Conservation (phyloP, 2,113 vertebrate species). For the Hassar affinis region DNA sequence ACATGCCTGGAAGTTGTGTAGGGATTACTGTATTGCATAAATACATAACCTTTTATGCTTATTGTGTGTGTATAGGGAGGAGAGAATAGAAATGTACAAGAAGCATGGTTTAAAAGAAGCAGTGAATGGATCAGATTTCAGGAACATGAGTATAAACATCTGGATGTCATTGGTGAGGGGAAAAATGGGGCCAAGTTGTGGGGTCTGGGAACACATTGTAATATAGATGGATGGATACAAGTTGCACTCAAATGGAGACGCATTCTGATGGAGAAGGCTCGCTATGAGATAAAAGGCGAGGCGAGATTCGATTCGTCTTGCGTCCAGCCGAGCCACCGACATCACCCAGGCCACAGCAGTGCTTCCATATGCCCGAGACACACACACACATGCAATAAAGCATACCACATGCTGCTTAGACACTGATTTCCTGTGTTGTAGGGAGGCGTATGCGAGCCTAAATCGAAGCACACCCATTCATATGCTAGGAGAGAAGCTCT, state of each 20-base stretch:
- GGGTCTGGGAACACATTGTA: constrained; percentile 14
- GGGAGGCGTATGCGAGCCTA: not conserved
- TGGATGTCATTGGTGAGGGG: constrained; percentile 38
- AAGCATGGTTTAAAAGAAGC: not conserved
- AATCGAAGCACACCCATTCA: not conserved
- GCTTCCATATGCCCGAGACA: not conserved
- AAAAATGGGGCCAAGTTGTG: constrained; percentile 22
- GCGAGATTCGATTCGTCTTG: not conserved
- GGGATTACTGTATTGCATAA: not conserved
- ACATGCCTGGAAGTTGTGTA: not conserved
- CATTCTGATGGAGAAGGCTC: not conserved
- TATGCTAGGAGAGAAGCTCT: not conserved
- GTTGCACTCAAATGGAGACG: not conserved
- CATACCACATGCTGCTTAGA: not conserved
- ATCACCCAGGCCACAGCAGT: not conserved
- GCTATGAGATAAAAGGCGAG: not conserved
- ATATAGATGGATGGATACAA: not conserved
- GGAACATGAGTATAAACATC: constrained; percentile 44
- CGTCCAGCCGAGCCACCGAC: not conserved
- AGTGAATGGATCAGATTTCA: constrained; percentile 26
- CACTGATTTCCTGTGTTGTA: not conserved
- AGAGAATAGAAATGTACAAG: not conserved
- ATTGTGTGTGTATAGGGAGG: not conserved
- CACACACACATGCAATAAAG: not conserved
- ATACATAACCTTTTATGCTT: not conserved